Percentiles rank a stretch among this genome's conserved stretches.
These are phyloP conservation scores for Drosophila anceps DNA, from an alignment of 2,888 invertebrate genomes.

Conservation along the genomic window DNA sequence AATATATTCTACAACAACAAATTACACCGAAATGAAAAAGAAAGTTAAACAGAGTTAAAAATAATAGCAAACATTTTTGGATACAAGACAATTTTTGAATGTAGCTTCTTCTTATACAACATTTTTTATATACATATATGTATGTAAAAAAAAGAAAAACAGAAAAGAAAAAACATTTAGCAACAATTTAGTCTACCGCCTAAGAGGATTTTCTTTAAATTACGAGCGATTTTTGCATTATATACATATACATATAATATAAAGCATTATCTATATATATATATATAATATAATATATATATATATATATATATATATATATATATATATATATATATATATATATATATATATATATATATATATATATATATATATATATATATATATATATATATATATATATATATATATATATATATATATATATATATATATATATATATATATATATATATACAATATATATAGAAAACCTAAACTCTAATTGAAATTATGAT, in stretches of 20 bases:
- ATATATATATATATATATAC: slow-evolving; percentile 26
- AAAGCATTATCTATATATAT: slow-evolving; percentile 28
- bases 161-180: slow-evolving; percentile 24
- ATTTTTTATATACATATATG: slow-evolving; percentile 1
- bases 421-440: too few relatives aligned
- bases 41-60: slow-evolving; percentile 13
- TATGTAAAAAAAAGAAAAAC: slow-evolving; percentile 1
- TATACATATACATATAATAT: slow-evolving; percentile 19
- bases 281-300: slow-evolving; percentile 20
- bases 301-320: slow-evolving; percentile 20
- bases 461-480: slow-evolving; percentile 23
- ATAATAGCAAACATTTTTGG: slow-evolving; percentile 44
- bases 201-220: slow-evolving; percentile 54
- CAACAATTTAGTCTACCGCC: slow-evolving; percentile 49
- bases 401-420: slow-evolving; percentile 15
- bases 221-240: slow-evolving; percentile 62
- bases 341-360: slow-evolving; percentile 19
- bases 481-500: slow-evolving; percentile 22
- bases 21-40: slow-evolving; percentile 9
- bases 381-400: slow-evolving; percentile 15
- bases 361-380: slow-evolving; percentile 25
- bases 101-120: slow-evolving; percentile 52
- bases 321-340: slow-evolving; percentile 21
- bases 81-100: slow-evolving; percentile 46
- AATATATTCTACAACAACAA: neutral